Percentiles rank a stretch among this genome's conserved stretches.
Evolutionary conservation across 1,140 invertebrate genomes (phyloP).

Genomic region (Arctopsyche grandis): DNA sequence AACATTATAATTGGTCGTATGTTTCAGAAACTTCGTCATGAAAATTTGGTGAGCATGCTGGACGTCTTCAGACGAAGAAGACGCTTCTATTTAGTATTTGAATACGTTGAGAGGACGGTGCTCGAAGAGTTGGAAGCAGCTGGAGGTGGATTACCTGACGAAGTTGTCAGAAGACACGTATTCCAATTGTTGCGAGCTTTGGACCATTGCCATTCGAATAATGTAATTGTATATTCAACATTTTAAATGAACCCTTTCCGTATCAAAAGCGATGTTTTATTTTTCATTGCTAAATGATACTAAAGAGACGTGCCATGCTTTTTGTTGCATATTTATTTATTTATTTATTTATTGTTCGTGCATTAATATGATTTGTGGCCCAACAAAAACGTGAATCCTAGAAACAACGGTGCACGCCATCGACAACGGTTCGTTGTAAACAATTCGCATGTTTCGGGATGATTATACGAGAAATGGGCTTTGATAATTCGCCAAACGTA

Average conservation of each 20-base stretch:
- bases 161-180: constrained; percentile 76
- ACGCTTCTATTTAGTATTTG: constrained; percentile 88
- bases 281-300: too few species aligned
- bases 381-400: background rate
- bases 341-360: constrained; percentile 8
- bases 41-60: constrained; percentile 88
- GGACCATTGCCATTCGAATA: constrained; percentile 87
- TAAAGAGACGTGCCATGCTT: background rate
- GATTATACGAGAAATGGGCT: constrained; percentile 10
- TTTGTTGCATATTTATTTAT: background rate
- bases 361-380: background rate
- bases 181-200: constrained; percentile 86
- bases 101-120: constrained; percentile 87
- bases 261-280: too few species aligned
- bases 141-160: constrained; percentile 76
- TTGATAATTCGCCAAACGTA: constrained; percentile 7
- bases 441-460: constrained; percentile 32
- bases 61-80: constrained; percentile 87
- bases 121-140: constrained; percentile 83
- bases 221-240: constrained; percentile 69
- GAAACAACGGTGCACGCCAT: constrained; percentile 4
- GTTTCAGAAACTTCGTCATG: constrained; percentile 84
- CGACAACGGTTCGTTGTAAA: background rate
- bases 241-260: too few species aligned
- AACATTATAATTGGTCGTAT: background rate